phyloP scores from a whole-genome alignment of 30 jellyfish, hydroid and myxozoan species.

The Turritopsis rubra region DNA sequence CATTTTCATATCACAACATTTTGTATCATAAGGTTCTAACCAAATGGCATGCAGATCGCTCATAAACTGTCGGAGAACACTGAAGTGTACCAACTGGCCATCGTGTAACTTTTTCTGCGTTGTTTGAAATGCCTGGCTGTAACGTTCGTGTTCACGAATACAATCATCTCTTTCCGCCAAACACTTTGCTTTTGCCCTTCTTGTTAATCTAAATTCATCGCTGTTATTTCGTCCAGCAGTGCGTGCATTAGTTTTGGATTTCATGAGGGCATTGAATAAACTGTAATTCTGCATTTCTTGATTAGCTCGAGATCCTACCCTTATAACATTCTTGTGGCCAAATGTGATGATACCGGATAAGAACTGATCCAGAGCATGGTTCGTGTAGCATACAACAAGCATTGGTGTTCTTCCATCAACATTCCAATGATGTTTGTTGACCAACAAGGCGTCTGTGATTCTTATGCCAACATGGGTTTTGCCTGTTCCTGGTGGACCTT shows the following conservation, averaged over 20 bases:
- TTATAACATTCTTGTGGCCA: slow-evolving; percentile 38
- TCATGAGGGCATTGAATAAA: slow-evolving; percentile 5
- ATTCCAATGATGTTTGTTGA: slow-evolving; percentile 12
- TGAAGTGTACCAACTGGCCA: slow-evolving; percentile 12
- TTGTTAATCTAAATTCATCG: slow-evolving; percentile 7
- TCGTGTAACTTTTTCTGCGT: background rate
- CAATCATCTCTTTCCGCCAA: background rate
- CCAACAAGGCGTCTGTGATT: slow-evolving; percentile 45
- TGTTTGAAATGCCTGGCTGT: background rate
- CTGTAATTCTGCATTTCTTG: slow-evolving; percentile 33
- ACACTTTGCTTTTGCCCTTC: background rate
- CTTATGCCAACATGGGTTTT: slow-evolving; percentile 57
- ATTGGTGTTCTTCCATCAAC: slow-evolving; percentile 17
- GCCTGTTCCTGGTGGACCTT: slow-evolving; percentile 95
- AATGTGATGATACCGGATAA: slow-evolving; percentile 32
- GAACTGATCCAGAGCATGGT: slow-evolving; percentile 75
- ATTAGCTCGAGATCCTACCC: slow-evolving; percentile 60
- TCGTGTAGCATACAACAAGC: slow-evolving; percentile 66
- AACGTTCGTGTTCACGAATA: background rate
- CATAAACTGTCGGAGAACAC: background rate
- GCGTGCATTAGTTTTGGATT: background rate
- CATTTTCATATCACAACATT: slow-evolving; percentile 7
- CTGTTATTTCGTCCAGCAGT: background rate
- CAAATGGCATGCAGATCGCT: background rate
- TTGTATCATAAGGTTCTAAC: background rate